Base-by-base conservation (phyloP, 2,113 vertebrate species). In the Megaceryle maxima region DNA sequence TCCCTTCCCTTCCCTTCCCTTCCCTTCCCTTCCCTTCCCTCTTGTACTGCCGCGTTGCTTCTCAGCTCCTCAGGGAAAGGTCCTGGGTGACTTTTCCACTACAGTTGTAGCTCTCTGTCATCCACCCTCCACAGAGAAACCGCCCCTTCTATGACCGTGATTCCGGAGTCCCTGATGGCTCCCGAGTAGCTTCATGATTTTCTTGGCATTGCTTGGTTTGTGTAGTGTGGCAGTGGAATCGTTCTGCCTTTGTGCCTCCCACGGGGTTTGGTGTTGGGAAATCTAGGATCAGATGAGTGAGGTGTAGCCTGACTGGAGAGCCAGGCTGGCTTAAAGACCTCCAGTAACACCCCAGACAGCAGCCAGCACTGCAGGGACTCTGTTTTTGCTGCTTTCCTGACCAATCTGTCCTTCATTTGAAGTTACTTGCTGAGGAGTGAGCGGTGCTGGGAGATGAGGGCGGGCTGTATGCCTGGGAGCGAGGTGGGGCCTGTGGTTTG, bases 121-220 rank as follows among this genome's bases (percentile, higher is more conserved):
- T 21, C 55, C 28, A 33, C 29, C 16, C 31, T 29, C 26, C 7
- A 1, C 4, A 7, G n/a, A 39, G 35, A 64, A 82, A 18, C 25
- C 0, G 1, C 29, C 16, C 3, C 57, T 37, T 6, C 59, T 0
- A 0, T 26, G 24, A 2, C 35, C 7, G 5, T 29, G 44, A 31
- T 28, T 11, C 13, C 55, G 10, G 9, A 72, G 24, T 6, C 29
- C 60, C 11, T 0, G 3, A 3, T 17, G 19, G 8, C 19, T 76
- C 16, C 68, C 0, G 4, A 4, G 33, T 33, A 6, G 29, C 43
- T 25, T 6, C 12, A 1, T 21, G 21, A 13, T 43, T 41, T 39
- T 46, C 18, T 9, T 37, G 22, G 10, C 1, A 0, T 33, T n/a
- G 22, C 17, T 33, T 1, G 1, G 26, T 64, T 56, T 57, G 48